Base-by-base conservation (phyloP, 2,888 invertebrate species). In the Drosophila mimica region DNA sequence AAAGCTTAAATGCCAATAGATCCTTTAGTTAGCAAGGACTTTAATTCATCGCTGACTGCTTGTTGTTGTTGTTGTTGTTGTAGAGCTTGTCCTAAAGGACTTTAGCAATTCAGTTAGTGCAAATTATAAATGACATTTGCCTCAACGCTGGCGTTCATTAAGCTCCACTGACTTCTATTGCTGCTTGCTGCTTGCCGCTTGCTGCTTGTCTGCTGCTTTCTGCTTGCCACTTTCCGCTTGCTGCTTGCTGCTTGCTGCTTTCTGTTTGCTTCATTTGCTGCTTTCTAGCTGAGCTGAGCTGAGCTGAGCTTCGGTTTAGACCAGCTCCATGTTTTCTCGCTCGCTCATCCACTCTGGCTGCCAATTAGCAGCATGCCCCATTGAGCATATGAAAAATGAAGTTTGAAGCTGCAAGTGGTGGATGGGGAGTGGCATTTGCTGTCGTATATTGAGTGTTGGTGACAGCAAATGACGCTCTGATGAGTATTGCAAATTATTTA, bases 341-440 rank as follows among this genome's bases (percentile, higher is more conserved):
- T 31, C 31, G 49, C 33, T 31, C 31, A 31, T 49, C 25, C 40
- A 36, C 69, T 81, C 69, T 60, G 53, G 76, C 62, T 66, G 60
- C 74, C 75, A 79, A 74, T 79, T 82, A 69, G 64, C 61, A 67
- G 57, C 78, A 78, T 68, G 82, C 79, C 60, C 79, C 67, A 82
- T 80, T 79, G 82, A 68, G 72, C 71, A 61, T 71, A 83, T 81
- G 73, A 81, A 81, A 84, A 81, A 78, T 73, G 63, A 60, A 70
- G 69, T 59, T 57, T 61, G n/a, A n/a, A n/a, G 40, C 43, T 31
- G 59, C 31, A 7, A 52, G 34, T 13, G 48, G 31, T n/a, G 25
- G 25, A 25, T 25, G 25, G 25, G 0, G 31, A 17, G 33, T 3
- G 38, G 1, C 49, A 15, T 7, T 38, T 20, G 15, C 8, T 36